These are phyloP conservation scores for Vireo altiloquus DNA, from an alignment of 2,113 vertebrate genomes.

Conservation along the genomic window DNA sequence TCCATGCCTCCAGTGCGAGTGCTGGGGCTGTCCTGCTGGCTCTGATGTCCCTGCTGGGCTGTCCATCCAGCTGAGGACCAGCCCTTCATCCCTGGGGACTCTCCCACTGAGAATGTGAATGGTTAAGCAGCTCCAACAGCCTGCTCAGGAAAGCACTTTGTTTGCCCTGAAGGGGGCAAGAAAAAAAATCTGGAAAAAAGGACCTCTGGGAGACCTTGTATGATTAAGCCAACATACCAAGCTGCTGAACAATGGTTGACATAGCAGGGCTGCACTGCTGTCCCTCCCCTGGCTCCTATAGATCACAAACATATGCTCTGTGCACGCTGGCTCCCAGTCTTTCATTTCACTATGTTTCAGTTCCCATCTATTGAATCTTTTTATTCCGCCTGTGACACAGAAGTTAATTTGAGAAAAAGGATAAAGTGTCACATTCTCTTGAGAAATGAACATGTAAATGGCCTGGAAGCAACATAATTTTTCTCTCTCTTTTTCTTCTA, in stretches of 20 bases:
- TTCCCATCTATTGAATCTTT: neutral
- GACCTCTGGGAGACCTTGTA: slow-evolving; percentile 38
- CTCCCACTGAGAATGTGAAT: fast-evolving
- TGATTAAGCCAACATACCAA: slow-evolving; percentile 27
- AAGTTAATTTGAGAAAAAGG: slow-evolving; percentile 60
- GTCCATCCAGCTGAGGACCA: fast-evolving
- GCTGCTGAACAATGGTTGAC: slow-evolving; percentile 46
- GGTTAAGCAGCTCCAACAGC: neutral
- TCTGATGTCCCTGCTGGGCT: neutral
- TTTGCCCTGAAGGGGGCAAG: neutral
- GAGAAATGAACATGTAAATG: slow-evolving; percentile 64
- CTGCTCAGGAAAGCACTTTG: neutral
- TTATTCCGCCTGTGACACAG: neutral
- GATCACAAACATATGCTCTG: slow-evolving; percentile 18
- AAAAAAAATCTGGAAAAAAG: neutral
- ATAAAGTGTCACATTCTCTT: slow-evolving; percentile 65
- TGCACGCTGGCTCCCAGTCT: neutral
- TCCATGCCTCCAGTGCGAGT: fast-evolving
- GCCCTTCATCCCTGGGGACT: fast-evolving
- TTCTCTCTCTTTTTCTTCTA: neutral
- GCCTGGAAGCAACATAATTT: slow-evolving; percentile 58
- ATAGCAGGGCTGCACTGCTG: slow-evolving; percentile 1
- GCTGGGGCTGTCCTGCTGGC: neutral
- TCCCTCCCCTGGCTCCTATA: slow-evolving; percentile 18
- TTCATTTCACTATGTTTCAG: neutral